Evolutionary conservation across 2,797 vertebrate species (phyloP), one percentile per base, ranked within the genome.

Genomic region (Botia kubotai): DNA sequence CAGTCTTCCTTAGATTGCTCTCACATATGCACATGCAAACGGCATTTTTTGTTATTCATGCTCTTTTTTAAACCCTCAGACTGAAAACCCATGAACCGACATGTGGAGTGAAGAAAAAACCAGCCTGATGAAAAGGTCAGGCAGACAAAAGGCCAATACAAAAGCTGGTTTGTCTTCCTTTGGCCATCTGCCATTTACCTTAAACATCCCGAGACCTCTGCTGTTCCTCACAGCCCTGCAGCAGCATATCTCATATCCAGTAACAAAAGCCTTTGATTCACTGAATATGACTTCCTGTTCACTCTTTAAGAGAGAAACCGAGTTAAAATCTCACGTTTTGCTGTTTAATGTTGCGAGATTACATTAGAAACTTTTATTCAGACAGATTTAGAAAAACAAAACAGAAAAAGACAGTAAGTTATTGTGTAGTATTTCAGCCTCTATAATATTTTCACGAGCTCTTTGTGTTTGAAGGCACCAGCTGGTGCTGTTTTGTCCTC

Each of bases 391-490:
- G 50, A 5, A 52, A 52, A 17, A 17, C 4, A 53, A 36, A n/a
- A 23, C 36, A 29, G 26, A 6, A 11, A 13, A 53, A 12, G 8
- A 52, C 1, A 36, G 33, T 6, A 16, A 69, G 55, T 19, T 23
- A 17, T 26, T 19, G 12, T 69, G 16, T 14, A 26, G 8, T 17
- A 16, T 66, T 57, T 62, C 12, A 55, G 11, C 16, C 21, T 10
- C 14, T 50, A 43, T 50, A 68, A 52, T 71, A 62, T 33, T 86
- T 82, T 89, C 85, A 80, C 86, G 89, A 81, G 88, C 85, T 8
- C 80, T 86, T 73, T 17, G 43, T 43, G 84, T 55, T 84, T 87
- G 39, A 85, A 88, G 1, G 82, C 82, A 73, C 86, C 89, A 89
- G 82, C 79, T 85, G 58, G 4, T 19, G 57, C 43, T 76, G 81